A percentile compares a stretch with the other conserved stretches of the same genome.
Evolutionary conservation across 1,140 invertebrate species (phyloP).

Genomic region (Drepana arcuata): DNA sequence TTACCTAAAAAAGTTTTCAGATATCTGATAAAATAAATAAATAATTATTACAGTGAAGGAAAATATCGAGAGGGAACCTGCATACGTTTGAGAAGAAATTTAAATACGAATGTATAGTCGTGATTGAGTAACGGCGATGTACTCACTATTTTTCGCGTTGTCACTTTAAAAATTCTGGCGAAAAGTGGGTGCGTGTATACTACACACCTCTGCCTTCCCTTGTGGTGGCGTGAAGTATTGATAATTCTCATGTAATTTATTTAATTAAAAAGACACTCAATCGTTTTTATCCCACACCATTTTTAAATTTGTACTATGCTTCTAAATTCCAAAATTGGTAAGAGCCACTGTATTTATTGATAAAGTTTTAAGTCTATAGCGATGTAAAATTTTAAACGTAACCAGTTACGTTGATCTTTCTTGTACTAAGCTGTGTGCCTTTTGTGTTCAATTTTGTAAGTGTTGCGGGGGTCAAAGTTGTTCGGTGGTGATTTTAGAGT

Average conservation of each 20-base stretch:
- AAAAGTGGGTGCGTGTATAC: too few relatives aligned
- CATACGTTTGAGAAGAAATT: too few relatives aligned
- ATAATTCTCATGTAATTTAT: neutral
- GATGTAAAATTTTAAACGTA: constrained; percentile 26
- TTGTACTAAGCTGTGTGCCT: neutral
- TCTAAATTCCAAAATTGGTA: too few relatives aligned
- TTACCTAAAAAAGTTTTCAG: too few relatives aligned
- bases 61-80: too few relatives aligned
- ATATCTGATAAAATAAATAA: too few relatives aligned
- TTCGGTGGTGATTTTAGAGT: constrained; percentile 28
- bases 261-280: neutral
- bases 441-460: neutral
- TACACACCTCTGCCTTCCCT: neutral
- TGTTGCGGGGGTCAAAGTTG: constrained; percentile 8
- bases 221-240: neutral
- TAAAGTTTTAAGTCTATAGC: constrained; percentile 37
- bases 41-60: too few relatives aligned
- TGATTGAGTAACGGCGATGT: too few relatives aligned
- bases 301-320: constrained; percentile 35
- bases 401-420: constrained; percentile 11
- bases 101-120: too few relatives aligned
- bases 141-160: neutral
- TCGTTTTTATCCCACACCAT: constrained; percentile 5
- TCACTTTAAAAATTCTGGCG: neutral
- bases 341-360: too few relatives aligned